A percentile compares a stretch with the other conserved stretches of the same genome.
These are phyloP conservation scores for Periophthalmus modestus DNA, from an alignment of 2,113 vertebrate genomes.

Conservation along the genomic window DNA sequence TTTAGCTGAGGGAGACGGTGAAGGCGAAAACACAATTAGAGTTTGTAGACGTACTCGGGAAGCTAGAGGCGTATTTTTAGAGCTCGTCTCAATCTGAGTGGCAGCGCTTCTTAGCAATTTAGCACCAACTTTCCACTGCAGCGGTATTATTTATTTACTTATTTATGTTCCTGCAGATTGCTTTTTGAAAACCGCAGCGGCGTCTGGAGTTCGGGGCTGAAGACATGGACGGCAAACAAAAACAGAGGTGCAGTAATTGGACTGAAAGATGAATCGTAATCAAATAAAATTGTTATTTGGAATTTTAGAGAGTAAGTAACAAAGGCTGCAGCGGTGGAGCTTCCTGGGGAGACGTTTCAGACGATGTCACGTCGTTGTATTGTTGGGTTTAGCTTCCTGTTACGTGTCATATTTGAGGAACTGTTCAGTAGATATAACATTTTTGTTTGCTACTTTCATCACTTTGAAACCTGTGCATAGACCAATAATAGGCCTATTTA, in stretches of 20 bases:
- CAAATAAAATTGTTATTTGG: neutral
- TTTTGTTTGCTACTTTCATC: too few species aligned
- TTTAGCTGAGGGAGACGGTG: neutral
- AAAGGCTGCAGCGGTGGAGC: neutral
- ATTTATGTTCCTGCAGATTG: conserved; percentile 37
- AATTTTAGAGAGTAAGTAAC: too few species aligned
- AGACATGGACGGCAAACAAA: neutral
- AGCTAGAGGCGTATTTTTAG: conserved; percentile 15
- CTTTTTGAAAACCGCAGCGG: conserved; percentile 29
- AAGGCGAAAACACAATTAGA: conserved; percentile 16
- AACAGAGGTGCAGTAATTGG: neutral
- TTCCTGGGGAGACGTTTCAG: neutral
- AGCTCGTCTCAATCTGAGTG: conserved; percentile 27
- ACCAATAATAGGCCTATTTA: too few species aligned
- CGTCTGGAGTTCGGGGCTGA: conserved; percentile 32
- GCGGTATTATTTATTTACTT: conserved; percentile 29
- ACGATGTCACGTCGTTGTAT: too few species aligned
- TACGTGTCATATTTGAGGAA: too few species aligned
- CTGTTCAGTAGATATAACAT: too few species aligned
- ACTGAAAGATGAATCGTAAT: neutral
- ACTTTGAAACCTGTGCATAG: too few species aligned
- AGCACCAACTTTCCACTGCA: conserved; percentile 3
- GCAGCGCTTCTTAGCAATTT: conserved; percentile 30
- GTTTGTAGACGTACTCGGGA: conserved; percentile 3
- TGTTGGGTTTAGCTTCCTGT: too few species aligned